Evolutionary conservation across 2,113 vertebrate species (phyloP).

Genomic region (Okapia johnstoni): DNA sequence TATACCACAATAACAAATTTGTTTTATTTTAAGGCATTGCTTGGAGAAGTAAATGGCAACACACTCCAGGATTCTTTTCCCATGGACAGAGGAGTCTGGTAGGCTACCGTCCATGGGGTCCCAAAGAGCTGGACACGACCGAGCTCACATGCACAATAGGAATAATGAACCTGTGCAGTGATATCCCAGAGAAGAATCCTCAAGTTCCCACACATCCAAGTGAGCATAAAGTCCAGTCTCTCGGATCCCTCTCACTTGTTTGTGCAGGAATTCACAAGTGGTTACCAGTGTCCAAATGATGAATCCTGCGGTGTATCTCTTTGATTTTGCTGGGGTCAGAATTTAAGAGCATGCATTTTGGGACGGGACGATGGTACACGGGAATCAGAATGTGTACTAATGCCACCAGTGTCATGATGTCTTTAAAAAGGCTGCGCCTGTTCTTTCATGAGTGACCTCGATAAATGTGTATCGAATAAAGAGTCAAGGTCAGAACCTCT

Average conservation of each 20-base stretch:
- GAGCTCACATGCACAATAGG: fast-evolving
- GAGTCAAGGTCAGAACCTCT: background rate
- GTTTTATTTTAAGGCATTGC: background rate
- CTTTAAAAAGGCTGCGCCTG: background rate
- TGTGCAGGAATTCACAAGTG: background rate
- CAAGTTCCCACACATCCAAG: background rate
- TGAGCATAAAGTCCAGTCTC: background rate
- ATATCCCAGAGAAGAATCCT: background rate
- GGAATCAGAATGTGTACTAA: background rate
- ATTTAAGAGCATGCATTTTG: background rate
- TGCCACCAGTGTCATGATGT: background rate
- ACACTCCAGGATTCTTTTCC: background rate
- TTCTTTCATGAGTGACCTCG: background rate
- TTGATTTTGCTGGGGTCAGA: background rate
- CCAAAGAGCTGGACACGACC: background rate
- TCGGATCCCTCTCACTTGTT: background rate
- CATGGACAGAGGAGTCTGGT: background rate
- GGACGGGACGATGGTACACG: background rate
- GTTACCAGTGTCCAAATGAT: too few relatives aligned
- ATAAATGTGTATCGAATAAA: background rate
- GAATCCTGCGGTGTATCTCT: background rate
- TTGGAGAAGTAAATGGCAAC: background rate
- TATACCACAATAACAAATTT: background rate
- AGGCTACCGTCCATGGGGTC: background rate
- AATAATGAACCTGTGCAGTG: background rate